phyloP scores from a whole-genome alignment of 2,113 vertebrate species.

The Picathartes gymnocephalus region DNA sequence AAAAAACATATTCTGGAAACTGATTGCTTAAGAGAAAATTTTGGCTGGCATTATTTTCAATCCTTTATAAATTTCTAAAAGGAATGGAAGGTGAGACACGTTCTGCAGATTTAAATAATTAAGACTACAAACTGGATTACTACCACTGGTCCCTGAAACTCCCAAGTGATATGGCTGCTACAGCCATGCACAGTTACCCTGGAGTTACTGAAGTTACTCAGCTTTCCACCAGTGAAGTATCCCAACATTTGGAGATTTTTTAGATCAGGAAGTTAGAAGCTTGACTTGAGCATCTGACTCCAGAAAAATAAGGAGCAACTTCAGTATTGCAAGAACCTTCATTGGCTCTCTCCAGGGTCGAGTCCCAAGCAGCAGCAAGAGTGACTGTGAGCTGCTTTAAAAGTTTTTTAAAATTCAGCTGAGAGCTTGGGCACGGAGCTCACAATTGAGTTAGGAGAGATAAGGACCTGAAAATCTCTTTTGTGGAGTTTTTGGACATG shows the following conservation, averaged over 20 bases:
- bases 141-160: not conserved
- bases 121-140: not conserved
- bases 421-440: not conserved
- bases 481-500: not conserved
- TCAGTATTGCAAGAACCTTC: not conserved
- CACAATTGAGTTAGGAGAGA: not conserved
- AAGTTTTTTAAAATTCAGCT: not conserved
- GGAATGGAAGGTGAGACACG: not conserved
- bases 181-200: not conserved
- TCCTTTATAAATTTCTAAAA: not conserved
- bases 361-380: not conserved
- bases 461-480: not conserved
- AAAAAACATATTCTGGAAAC: not conserved
- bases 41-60: not conserved
- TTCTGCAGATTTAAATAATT: not conserved
- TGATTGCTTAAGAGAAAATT: not conserved
- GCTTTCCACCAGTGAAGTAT: not conserved
- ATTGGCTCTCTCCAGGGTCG: fast-evolving
- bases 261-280: not conserved
- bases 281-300: not conserved
- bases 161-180: not conserved
- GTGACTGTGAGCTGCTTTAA: not conserved
- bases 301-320: not conserved
- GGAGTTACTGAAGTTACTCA: not conserved
- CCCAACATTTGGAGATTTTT: not conserved